Conservation (phyloP, 2,113 vertebrate genomes). For the Centropus unirufus region DNA sequence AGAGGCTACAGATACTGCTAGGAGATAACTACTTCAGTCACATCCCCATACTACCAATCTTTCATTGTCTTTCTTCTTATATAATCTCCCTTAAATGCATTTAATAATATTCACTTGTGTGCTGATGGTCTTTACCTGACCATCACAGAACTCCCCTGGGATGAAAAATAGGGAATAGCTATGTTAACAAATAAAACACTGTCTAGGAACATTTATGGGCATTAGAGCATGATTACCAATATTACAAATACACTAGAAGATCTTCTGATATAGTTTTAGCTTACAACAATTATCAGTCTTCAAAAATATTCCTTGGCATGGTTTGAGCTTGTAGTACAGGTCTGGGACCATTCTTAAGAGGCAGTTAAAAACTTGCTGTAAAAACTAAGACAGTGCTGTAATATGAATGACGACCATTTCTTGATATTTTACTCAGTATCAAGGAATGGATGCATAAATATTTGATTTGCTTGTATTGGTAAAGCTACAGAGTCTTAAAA, state of each 20-base stretch:
- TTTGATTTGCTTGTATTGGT: neutral
- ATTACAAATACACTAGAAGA: neutral
- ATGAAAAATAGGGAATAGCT: neutral
- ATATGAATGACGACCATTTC: neutral
- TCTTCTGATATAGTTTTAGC: neutral
- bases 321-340: neutral
- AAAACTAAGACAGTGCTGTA: neutral
- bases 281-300: neutral
- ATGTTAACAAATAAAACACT: neutral
- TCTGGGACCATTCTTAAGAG: neutral
- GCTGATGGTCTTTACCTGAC: neutral
- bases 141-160: neutral
- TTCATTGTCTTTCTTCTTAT: neutral
- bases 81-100: neutral
- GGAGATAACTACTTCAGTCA: neutral
- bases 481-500: neutral
- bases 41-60: neutral
- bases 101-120: neutral
- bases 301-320: neutral
- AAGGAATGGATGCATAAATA: neutral
- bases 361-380: neutral
- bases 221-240: neutral
- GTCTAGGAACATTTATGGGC: fast-evolving
- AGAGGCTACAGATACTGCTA: neutral
- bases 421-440: neutral